Base-by-base conservation (phyloP, 1,140 invertebrate genomes). In the Drosophila virilis region DNA sequence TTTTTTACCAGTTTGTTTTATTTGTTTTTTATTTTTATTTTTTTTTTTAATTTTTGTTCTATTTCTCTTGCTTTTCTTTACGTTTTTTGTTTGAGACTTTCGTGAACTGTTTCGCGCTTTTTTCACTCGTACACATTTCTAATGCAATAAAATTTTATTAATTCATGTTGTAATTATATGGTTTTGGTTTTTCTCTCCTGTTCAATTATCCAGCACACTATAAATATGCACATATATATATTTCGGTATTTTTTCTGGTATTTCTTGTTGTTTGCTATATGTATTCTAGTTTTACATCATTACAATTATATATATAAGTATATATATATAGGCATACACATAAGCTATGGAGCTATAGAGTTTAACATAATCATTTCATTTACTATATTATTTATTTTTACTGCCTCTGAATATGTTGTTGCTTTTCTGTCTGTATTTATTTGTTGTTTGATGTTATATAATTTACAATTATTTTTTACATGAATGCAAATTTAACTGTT, bases 281-380 rank as follows among this genome's bases (percentile, higher is more conserved):
- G 81, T 82, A 77, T 74, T 67, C 77, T 88, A 82, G 58, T 78
- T 81, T 74, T 85, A 86, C 79, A 73, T 71, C 72, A 77, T 82
- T 86, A 83, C 74, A 84, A 54, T 89, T 88, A 40, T 71, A 75
- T 74, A 58, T 55, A 40, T 17, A 17, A 17, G 17, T 17, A 17
- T 17, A 17, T 17, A n/a, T n/a, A n/a, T 69, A 51, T 70, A 66
- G 52, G 74, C 70, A 81, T 77, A 83, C 80, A 83, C 74, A 84
- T 50, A 77, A 73, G 61, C 71, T 60, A 37, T 67, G 9, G 52
- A 77, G 67, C 67, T 77, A 78, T 83, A 68, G 61, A 78, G 65
- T 82, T 82, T 83, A 76, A 70, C 68, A 84, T 84, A 73, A 77
- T 70, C 57, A 52, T 71, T 59, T 65, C 10, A 45, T 59, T 72